Evolutionary conservation across 2,888 invertebrate species (phyloP), one percentile per base, ranked within the genome.

Genomic region (Drosophila macrothrix): DNA sequence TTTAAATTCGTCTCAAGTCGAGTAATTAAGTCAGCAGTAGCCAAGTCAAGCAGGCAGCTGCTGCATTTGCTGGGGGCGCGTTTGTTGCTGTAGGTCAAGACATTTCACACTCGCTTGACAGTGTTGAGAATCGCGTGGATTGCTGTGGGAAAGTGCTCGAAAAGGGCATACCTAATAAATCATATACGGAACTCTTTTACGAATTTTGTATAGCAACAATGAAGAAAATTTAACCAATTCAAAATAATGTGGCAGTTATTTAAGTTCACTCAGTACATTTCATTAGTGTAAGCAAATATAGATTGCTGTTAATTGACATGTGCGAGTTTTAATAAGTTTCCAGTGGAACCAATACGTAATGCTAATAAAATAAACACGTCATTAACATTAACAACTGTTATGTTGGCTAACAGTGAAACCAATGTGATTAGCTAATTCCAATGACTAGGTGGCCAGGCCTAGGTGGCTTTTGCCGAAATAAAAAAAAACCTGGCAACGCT

Each of bases 71-170:
- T 35, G 60, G 53, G 52, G 55, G 46, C 14, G 22, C 14, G 59
- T 33, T 61, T 67, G 66, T 83, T 88, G 80, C 71, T 82, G 86
- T 84, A 85, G 88, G 84, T 85, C 84, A 84, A 87, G 88, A 79
- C 83, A 72, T 76, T 84, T 84, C 88, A 70, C 84, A 84, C 85
- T 69, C 79, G 28, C 60, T 59, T 78, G 5, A 55, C 4, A 28
- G 7, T 66, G 60, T 49, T 58, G 41, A 46, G 46, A 78, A 66
- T 61, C 28, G 39, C 28, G 28, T n/a, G 66, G 67, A 73, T 67
- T 73, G 60, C 33, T 69, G 79, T 78, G 78, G 46, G 76, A 78
- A 72, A 63, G 39, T 67, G 6, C 50, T 50, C 19, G 0, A 29
- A 50, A 35, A 35, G 16, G 6, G 49, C 28, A 28, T 37, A 66